Evolutionary conservation across 1,140 invertebrate species (phyloP).

Genomic region (Macrosteles quadrilineatus): DNA sequence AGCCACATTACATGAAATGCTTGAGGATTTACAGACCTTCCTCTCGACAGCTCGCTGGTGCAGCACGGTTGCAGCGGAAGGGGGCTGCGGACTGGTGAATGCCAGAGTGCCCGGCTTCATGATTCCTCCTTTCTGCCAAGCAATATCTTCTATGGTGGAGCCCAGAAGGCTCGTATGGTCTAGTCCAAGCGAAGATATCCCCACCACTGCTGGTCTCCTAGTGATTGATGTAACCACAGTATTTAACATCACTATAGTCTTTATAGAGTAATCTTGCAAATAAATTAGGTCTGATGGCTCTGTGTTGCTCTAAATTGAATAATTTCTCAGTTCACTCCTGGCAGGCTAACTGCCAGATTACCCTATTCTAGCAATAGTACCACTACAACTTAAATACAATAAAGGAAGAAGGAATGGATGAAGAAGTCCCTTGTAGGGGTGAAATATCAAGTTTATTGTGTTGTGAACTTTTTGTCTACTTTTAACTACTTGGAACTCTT

Average conservation of each 20-base stretch:
- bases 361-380: not conserved
- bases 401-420: not conserved
- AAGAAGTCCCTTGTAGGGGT: too few species aligned
- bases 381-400: not conserved
- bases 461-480: too few species aligned
- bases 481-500: too few species aligned
- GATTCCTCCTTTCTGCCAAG: constrained; percentile 94
- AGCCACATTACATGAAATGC: too few species aligned
- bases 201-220: constrained; percentile 77
- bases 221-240: constrained; percentile 8
- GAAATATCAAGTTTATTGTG: too few species aligned
- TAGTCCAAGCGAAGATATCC: constrained; percentile 88
- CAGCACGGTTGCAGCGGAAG: constrained; percentile 71
- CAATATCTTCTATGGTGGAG: constrained; percentile 82
- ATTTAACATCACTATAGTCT: constrained; percentile 14
- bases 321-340: not conserved
- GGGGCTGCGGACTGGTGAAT: constrained; percentile 71
- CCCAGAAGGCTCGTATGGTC: constrained; percentile 90
- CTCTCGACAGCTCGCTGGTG: constrained; percentile 64
- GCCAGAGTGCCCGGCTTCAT: constrained; percentile 78
- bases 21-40: too few species aligned
- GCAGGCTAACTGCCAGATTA: not conserved
- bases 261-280: not conserved
- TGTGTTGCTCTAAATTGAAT: not conserved
- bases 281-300: not conserved